Conservation (phyloP, 2,113 vertebrate genomes). For the Eulacestoma nigropectus region DNA sequence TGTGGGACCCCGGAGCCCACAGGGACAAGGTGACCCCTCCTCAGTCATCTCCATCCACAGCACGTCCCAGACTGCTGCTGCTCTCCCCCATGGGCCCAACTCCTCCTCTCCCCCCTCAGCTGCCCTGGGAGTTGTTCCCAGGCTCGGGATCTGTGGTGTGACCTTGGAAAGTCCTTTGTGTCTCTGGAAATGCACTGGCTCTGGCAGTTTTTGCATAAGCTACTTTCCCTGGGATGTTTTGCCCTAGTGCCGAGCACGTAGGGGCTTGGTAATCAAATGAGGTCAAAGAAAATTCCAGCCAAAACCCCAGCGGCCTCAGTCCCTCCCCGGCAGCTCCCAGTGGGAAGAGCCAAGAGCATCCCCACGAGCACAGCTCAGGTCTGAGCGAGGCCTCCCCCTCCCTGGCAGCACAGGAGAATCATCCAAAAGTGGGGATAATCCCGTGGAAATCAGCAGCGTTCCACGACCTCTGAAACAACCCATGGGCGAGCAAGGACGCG, state of each 20-base stretch:
- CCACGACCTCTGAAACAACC: accelerated
- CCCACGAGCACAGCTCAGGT: accelerated
- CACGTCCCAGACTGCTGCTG: accelerated
- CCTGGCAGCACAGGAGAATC: background rate
- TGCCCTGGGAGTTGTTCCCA: background rate
- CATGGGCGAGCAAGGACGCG: accelerated
- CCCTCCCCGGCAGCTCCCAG: background rate
- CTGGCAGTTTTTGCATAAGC: background rate
- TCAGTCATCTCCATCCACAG: background rate
- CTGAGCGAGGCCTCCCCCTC: background rate
- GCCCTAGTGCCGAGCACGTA: background rate
- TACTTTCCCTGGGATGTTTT: background rate
- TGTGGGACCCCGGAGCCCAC: background rate
- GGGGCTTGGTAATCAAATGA: background rate
- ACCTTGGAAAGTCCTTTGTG: background rate
- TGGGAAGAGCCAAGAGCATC: background rate
- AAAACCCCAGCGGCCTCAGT: background rate
- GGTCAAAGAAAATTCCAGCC: constrained; percentile 6
- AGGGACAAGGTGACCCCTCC: background rate
- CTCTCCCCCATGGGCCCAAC: accelerated
- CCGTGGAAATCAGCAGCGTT: background rate
- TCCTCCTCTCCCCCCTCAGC: background rate
- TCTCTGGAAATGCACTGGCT: background rate
- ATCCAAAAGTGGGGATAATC: background rate
- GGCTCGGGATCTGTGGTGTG: accelerated